Conservation (phyloP, 2,888 invertebrate genomes). For the Polymixis flavicincta region DNA sequence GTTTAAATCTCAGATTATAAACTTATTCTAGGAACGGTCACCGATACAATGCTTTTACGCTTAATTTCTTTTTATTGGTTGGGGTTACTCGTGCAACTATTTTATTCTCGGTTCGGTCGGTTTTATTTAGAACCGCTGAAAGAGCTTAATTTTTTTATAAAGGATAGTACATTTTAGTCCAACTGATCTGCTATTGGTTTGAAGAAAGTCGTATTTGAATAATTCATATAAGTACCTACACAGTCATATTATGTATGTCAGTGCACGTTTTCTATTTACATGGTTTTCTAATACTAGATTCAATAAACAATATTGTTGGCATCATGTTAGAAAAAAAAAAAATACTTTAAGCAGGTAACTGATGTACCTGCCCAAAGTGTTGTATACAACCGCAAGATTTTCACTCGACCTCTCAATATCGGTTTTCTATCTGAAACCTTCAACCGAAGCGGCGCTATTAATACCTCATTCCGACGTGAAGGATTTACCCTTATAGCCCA, state of each 20-base stretch:
- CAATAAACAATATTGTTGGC: neutral
- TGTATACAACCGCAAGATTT: conserved; percentile 1
- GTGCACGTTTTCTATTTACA: neutral
- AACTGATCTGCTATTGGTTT: neutral
- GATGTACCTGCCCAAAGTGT: neutral
- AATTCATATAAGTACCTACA: no score
- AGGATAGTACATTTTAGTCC: no score
- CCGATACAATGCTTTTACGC: no score
- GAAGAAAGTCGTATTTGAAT: neutral
- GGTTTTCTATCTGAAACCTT: conserved; percentile 42
- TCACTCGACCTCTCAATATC: conserved; percentile 25
- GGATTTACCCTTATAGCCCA: conserved; percentile 37
- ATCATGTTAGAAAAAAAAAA: neutral
- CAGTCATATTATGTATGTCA: no score
- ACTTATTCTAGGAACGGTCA: no score
- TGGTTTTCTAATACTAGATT: neutral
- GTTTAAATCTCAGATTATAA: no score
- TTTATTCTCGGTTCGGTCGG: no score
- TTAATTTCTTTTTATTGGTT: no score
- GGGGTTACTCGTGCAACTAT: no score
- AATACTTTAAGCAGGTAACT: no score
- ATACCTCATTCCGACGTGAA: conserved; percentile 34
- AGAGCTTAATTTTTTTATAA: no score
- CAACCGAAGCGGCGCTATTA: conserved; percentile 35
- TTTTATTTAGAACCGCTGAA: no score